Conservation (phyloP, 2,797 vertebrate species). For the Centropyge bicolor region DNA sequence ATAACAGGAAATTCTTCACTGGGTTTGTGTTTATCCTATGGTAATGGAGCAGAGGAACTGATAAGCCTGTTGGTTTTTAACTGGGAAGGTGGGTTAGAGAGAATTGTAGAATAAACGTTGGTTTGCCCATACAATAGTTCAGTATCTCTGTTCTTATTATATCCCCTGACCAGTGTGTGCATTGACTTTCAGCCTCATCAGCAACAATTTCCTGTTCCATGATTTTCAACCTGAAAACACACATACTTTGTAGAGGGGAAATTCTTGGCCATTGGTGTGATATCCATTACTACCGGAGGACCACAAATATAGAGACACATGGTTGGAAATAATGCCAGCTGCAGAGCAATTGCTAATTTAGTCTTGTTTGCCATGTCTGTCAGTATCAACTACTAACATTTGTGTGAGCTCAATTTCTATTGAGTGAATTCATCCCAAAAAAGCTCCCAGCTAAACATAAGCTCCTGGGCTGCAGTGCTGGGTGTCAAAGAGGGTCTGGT, state of each 20-base stretch:
- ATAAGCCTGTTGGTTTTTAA: constrained; percentile 71
- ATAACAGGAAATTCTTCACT: constrained; percentile 84
- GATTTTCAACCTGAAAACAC: constrained; percentile 23
- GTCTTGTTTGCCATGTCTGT: constrained; percentile 12
- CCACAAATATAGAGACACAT: background rate
- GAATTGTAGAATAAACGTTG: constrained; percentile 50
- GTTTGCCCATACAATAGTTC: constrained; percentile 44
- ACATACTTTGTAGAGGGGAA: background rate
- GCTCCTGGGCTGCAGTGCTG: background rate
- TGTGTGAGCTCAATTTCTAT: background rate
- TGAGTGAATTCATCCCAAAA: background rate
- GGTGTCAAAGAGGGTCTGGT: background rate
- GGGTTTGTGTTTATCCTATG: constrained; percentile 76
- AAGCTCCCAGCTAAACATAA: background rate
- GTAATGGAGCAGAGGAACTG: constrained; percentile 75
- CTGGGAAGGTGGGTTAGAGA: constrained; percentile 65
- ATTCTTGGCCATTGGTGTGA: constrained; percentile 46
- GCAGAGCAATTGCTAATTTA: background rate
- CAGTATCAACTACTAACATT: background rate
- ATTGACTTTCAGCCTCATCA: constrained; percentile 44
- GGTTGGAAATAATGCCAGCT: constrained; percentile 13
- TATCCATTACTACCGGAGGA: constrained; percentile 17
- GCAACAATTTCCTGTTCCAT: constrained; percentile 4
- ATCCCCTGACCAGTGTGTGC: background rate
- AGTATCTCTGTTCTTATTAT: constrained; percentile 2